Evolutionary conservation across 2,797 vertebrate genomes (phyloP).

Genomic region (Fistularia commersonii): DNA sequence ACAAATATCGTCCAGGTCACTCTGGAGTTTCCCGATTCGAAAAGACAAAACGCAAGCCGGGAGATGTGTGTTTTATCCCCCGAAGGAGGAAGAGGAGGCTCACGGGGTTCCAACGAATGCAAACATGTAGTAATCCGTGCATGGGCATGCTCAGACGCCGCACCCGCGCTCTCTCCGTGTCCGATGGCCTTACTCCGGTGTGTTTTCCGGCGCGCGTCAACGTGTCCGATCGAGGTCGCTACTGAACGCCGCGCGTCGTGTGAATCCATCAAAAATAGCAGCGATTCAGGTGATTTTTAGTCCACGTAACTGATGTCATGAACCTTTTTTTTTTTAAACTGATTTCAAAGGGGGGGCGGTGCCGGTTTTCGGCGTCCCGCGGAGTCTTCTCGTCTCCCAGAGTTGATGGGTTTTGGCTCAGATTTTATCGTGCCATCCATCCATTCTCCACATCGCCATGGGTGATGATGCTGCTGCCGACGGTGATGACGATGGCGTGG

Average conservation of each 20-base stretch:
- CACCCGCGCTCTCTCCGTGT: conserved; percentile 58
- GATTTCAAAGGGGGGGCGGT: conserved; percentile 3
- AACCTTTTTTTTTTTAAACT: conserved; percentile 19
- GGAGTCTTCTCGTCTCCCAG: too few species aligned
- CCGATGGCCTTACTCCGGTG: conserved; percentile 67
- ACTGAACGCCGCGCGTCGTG: conserved; percentile 30
- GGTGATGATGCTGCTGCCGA: too few species aligned
- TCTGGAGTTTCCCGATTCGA: too few species aligned
- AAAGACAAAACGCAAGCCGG: conserved; percentile 24
- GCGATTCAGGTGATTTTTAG: conserved; percentile 40
- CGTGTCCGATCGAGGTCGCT: conserved; percentile 46
- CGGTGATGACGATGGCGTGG: too few species aligned
- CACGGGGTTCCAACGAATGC: conserved; percentile 19
- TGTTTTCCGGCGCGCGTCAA: conserved; percentile 32
- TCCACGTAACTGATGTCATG: conserved; percentile 33
- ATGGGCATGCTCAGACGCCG: conserved; percentile 52
- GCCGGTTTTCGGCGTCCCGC: too few species aligned
- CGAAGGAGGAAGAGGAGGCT: conserved; percentile 9
- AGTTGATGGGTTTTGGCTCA: too few species aligned
- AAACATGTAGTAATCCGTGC: too few species aligned
- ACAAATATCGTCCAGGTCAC: too few species aligned
- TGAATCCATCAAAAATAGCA: conserved; percentile 9
- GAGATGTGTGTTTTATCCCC: conserved; percentile 27
- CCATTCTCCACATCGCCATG: too few species aligned
- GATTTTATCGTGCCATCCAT: too few species aligned